Base-by-base conservation (phyloP, 2,113 vertebrate species). In the Thinocorus orbignyianus region DNA sequence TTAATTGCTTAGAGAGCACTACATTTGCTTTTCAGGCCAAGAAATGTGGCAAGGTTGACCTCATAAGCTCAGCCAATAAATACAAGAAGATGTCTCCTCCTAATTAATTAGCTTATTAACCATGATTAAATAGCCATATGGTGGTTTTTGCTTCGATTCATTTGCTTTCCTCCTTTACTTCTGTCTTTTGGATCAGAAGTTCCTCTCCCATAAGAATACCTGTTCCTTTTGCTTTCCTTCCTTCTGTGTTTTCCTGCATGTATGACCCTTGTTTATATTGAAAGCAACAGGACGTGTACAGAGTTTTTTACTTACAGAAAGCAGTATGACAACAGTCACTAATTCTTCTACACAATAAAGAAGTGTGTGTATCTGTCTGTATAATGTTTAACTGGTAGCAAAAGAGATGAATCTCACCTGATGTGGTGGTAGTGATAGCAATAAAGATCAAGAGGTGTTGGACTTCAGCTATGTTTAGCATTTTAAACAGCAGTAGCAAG, bases 71-170 rank as follows among this genome's bases (percentile, higher is more conserved):
- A 92, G 52, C 54, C 54, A 88, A 52, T 88, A 73, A 77, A 42
- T 69, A 87, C 10, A 78, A 83, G 52, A 81, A 81, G 73, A 78
- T 64, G 24, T 69, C 35, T 88, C 23, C 57, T 93, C 25, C 76
- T 85, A 81, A 86, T 89, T 92, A 95, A 82, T 88, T 90, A 94
- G 41, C 54, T 79, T 71, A 64, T 89, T 93, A 85, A 54, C 57
- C 22, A 15, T 90, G 28, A 62, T 87, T 85, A 85, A 90, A 57
- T 72, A 82, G 81, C 92, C 66, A 66, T 94, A 91, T 95, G 65
- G 77, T 84, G 91, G 39, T 76, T 93, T 41, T 94, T 1, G 1
- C 48, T 86, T 88, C 0, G 16, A 33, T 91, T 86, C 8, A 41
- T 72, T 92, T 89, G 39, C 35, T 60, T 93, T 76, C 31, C 48